These are phyloP conservation scores for Drosophila lacteicornis DNA, from an alignment of 1,140 invertebrate genomes.

Conservation along the genomic window DNA sequence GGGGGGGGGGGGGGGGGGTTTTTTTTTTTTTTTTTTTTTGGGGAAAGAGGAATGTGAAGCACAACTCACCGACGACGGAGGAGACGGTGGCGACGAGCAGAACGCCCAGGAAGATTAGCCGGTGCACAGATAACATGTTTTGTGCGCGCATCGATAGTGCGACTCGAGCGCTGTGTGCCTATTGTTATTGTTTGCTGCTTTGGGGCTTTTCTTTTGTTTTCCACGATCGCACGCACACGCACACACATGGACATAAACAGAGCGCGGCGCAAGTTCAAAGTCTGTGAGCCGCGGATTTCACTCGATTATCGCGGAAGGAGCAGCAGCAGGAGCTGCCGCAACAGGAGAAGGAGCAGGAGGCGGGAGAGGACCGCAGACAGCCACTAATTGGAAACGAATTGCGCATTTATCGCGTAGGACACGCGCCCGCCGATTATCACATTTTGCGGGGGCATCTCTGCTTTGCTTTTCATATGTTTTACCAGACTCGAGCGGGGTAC, in stretches of 20 bases:
- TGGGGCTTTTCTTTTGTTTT: conserved; percentile 76
- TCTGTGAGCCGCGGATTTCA: conserved; percentile 47
- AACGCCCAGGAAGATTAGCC: conserved; percentile 56
- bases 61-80: conserved; percentile 57
- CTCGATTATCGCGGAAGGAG: conserved; percentile 21
- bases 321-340: conserved; percentile 22
- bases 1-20: no score
- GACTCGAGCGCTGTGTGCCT: conserved; percentile 17
- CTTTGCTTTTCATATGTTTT: conserved; percentile 9
- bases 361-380: conserved; percentile 48
- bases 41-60: neutral
- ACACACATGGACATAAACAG: conserved; percentile 32
- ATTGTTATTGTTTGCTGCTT: conserved; percentile 64
- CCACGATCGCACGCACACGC: conserved; percentile 47
- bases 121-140: conserved; percentile 53
- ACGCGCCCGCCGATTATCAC: conserved; percentile 49
- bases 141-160: conserved; percentile 21
- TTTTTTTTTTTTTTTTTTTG: conserved; percentile 1
- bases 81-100: conserved; percentile 40
- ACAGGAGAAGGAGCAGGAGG: conserved; percentile 21
- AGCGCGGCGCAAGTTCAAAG: conserved; percentile 66
- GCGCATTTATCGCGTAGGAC: conserved; percentile 72
- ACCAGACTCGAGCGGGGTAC: conserved; percentile 1
- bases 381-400: conserved; percentile 69
- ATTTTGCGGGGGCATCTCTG: conserved; percentile 57